Percentiles rank a stretch among this genome's conserved stretches.
Evolutionary conservation across 2,797 vertebrate species (phyloP).

Genomic region (Lindbergichthys nudifrons): DNA sequence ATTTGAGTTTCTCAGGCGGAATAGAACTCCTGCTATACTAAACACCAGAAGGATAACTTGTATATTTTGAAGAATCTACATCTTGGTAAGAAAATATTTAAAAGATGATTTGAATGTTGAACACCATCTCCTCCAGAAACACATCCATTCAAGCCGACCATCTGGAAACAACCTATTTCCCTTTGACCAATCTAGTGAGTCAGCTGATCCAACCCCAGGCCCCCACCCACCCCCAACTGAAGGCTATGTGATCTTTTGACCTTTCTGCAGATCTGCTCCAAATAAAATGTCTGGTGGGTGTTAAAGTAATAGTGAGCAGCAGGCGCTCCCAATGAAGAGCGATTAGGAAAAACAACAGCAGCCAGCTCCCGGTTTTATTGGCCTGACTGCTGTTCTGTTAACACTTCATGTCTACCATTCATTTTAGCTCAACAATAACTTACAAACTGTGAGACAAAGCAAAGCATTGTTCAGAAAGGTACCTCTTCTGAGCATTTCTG

Average conservation of each 20-base stretch:
- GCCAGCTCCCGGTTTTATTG: constrained; percentile 56
- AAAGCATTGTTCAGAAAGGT: constrained; percentile 38
- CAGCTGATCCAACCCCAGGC: constrained; percentile 44
- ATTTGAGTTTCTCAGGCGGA: background rate
- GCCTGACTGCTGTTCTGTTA: constrained; percentile 35
- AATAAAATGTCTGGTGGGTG: constrained; percentile 39
- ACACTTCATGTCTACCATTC: constrained; percentile 41
- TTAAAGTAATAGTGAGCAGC: constrained; percentile 53
- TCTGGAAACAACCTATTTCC: constrained; percentile 63
- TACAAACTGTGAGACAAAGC: constrained; percentile 45
- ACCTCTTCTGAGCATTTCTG: background rate
- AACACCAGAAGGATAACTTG: background rate
- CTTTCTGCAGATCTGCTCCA: constrained; percentile 48
- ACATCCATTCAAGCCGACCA: constrained; percentile 28
- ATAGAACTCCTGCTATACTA: background rate
- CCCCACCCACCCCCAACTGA: background rate
- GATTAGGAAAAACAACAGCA: constrained; percentile 64
- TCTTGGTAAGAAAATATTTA: background rate
- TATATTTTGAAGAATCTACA: background rate
- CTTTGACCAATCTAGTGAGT: constrained; percentile 44
- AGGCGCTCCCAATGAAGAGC: constrained; percentile 34
- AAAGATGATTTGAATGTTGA: too few species aligned
- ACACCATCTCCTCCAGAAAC: background rate
- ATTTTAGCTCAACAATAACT: constrained; percentile 38
- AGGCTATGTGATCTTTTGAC: constrained; percentile 39